These are phyloP conservation scores for Cassiopea andromeda DNA, from an alignment of 30 jellyfish, hydroid and myxozoan genomes.

Conservation along the genomic window DNA sequence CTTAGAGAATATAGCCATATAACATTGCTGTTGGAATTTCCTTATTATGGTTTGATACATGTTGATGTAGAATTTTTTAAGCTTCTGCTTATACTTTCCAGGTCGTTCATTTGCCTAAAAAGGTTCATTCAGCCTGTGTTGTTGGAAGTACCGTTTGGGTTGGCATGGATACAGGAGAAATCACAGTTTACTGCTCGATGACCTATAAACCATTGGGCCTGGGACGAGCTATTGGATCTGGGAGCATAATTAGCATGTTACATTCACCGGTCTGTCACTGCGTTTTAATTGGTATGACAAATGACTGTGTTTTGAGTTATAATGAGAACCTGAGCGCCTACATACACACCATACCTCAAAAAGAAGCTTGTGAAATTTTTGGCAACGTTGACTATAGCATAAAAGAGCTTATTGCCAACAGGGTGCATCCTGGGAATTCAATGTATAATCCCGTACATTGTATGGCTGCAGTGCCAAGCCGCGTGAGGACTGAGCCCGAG, in stretches of 20 bases:
- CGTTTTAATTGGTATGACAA: slow-evolving; percentile 77
- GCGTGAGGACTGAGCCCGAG: slow-evolving; percentile 54
- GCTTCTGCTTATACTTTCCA: slow-evolving; percentile 6
- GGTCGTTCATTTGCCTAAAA: slow-evolving; percentile 64
- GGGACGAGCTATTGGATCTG: slow-evolving; percentile 66
- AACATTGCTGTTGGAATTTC: too few relatives aligned
- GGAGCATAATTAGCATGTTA: slow-evolving; percentile 71
- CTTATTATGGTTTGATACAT: too few relatives aligned
- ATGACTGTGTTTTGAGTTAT: slow-evolving; percentile 76
- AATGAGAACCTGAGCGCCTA: slow-evolving; percentile 69
- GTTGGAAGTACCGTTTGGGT: slow-evolving; percentile 96
- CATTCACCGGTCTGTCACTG: slow-evolving; percentile 89
- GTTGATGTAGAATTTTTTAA: too few relatives aligned
- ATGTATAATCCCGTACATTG: slow-evolving; percentile 73
- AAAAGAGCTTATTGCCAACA: slow-evolving; percentile 69
- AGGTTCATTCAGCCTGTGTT: slow-evolving; percentile 80
- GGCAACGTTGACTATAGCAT: slow-evolving; percentile 31
- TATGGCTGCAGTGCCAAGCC: slow-evolving; percentile 89
- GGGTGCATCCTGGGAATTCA: slow-evolving; percentile 57
- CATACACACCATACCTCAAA: slow-evolving; percentile 40
- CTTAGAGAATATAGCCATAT: too few relatives aligned
- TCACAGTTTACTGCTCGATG: slow-evolving; percentile 81
- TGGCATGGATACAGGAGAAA: slow-evolving; percentile 85
- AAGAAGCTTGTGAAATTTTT: slow-evolving; percentile 52
- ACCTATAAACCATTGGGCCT: slow-evolving; percentile 92